phyloP scores from a whole-genome alignment of 2,113 vertebrate genomes.

The Mobula hypostoma region DNA sequence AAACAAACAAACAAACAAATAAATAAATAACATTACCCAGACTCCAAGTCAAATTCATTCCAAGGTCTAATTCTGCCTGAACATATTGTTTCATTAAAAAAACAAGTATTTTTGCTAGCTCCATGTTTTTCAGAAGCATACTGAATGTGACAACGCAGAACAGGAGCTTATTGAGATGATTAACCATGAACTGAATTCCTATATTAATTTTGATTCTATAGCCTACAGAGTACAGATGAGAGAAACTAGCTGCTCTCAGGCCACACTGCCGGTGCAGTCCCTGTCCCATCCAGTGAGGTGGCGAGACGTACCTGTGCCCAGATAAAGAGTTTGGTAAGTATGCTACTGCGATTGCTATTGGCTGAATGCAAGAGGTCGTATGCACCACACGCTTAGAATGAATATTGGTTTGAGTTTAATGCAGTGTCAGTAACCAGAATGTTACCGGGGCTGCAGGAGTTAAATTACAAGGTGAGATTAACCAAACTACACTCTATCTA shows the following conservation, averaged over 20 bases:
- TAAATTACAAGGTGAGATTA: too few species aligned
- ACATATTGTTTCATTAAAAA: background rate
- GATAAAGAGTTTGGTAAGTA: constrained; percentile 6
- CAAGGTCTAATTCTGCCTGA: background rate
- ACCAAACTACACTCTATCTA: too few species aligned
- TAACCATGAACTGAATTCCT: background rate
- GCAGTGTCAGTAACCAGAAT: too few species aligned
- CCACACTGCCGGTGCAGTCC: background rate
- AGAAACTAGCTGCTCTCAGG: background rate
- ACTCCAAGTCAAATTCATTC: background rate
- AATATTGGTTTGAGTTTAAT: too few species aligned
- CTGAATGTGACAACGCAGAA: background rate
- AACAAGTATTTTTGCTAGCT: background rate
- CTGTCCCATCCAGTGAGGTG: background rate
- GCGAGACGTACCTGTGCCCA: background rate
- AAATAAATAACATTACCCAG: background rate
- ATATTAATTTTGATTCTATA: background rate
- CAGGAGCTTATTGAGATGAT: background rate
- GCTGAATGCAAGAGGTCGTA: too few species aligned
- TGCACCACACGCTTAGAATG: too few species aligned
- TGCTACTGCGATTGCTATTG: background rate
- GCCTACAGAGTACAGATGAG: background rate
- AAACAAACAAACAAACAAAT: too few species aligned
- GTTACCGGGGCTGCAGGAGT: too few species aligned
- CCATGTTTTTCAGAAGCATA: background rate